Evolutionary conservation across 2,797 vertebrate genomes (phyloP), one percentile per base, ranked within the genome.

Genomic region (Hoplostethus mediterraneus): DNA sequence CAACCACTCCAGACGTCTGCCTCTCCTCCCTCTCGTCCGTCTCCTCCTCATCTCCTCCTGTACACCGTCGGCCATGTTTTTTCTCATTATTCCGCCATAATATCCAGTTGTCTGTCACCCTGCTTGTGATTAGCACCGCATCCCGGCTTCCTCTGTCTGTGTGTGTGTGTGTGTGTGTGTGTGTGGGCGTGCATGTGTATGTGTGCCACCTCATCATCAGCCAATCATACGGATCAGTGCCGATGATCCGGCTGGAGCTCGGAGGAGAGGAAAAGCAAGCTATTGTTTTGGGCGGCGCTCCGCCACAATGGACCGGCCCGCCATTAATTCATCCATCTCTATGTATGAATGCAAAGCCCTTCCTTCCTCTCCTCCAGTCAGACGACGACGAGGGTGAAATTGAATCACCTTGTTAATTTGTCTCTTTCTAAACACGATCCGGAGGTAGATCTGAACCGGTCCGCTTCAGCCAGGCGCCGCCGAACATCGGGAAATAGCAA

Each of bases 261-360:
- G 31, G 59, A 65, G 67, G 62, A 80, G 48, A 55, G 52, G 52
- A 80, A 73, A 74, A 81, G 63, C 60, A 40, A 52, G 75, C 71
- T 61, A 74, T 89, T 84, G 77, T 89, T 87, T 86, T 54, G 78
- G 69, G 72, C 49, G 48, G 54, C 7, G 8, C 66, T 82, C 47
- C 55, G 25, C 38, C 69, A 76, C 81, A 76, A 71, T 73, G 77
- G 67, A 56, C 64, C 57, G 30, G 77, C 74, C 84, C 76, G 83
- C 57, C 64, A 42, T 14, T 38, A 77, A 90, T 89, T 89, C 80
- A 53, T 72, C 76, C 81, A 91, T 90, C 91, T 89, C 89, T 90
- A 91, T 91, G 59, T 83, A 91, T 92, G 70, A 71, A 90, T 89
- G 83, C 87, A 87, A 88, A 90, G 79, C 77, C 77, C 56, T 49